These are phyloP conservation scores for Seira musarum DNA, from an alignment of 2,888 invertebrate species.

Conservation along the genomic window DNA sequence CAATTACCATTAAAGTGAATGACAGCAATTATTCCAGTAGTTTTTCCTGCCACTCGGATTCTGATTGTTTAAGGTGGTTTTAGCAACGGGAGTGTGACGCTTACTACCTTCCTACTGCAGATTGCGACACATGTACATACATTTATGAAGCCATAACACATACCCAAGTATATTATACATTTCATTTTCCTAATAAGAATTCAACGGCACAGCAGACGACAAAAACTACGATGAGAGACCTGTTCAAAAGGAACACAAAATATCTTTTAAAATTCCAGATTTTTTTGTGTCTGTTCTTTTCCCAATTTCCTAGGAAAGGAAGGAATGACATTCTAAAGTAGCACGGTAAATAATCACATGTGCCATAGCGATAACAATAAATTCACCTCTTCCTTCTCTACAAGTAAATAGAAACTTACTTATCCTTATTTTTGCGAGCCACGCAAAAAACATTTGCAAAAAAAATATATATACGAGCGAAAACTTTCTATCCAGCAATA, in stretches of 20 bases:
- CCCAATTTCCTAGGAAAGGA: conserved; percentile 28
- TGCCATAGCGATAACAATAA: conserved; percentile 4
- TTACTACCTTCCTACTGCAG: too few relatives aligned
- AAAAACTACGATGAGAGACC: too few relatives aligned
- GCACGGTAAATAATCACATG: conserved; percentile 9
- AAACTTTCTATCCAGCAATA: conserved; percentile 2
- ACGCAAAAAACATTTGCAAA: conserved; percentile 10
- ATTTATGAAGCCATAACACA: background rate
- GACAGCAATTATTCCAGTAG: conserved; percentile 61
- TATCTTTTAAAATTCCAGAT: background rate
- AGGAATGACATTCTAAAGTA: conserved; percentile 29
- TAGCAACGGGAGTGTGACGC: too few relatives aligned
- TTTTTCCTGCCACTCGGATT: conserved; percentile 8
- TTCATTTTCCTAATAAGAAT: background rate
- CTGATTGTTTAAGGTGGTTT: background rate
- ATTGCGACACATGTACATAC: background rate
- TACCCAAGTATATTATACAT: too few relatives aligned
- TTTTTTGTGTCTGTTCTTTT: conserved; percentile 15
- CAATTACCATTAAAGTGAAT: conserved; percentile 69
- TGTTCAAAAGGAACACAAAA: background rate
- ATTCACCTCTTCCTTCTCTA: conserved; percentile 17
- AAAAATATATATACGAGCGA: background rate
- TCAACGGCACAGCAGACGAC: background rate
- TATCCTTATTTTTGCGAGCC: conserved; percentile 14
- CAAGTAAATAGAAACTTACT: conserved; percentile 8